Evolutionary conservation across 1,140 invertebrate species (phyloP), one percentile per base, ranked within the genome.

Genomic region (Pseudomyrmex cubaensis): DNA sequence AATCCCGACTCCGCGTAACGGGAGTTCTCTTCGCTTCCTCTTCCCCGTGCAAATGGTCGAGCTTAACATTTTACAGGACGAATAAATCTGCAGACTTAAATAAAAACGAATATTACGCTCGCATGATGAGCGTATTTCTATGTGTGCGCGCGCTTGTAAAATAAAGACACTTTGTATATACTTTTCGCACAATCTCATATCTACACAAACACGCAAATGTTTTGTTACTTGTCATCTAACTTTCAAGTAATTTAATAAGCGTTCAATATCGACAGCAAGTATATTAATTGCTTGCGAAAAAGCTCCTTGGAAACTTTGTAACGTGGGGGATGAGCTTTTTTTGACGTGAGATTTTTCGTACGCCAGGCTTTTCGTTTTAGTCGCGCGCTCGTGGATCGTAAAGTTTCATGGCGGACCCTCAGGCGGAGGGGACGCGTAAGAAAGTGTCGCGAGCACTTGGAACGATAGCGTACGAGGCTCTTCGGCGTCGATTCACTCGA

Each of bases 401-500:
- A 89, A 89, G 80, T 88, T 89, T 86, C 78, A 86, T 84, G 48
- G 74, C 84, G 78, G 52, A n/a, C 66, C 20, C 64, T 62, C 12
- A 22, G 44, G 52, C 70, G n/a, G 57, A 17, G 64, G 76, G 57
- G 35, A 35, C 5, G 77, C 62, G 63, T 83, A 89, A 86, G 78
- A 88, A 89, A 89, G 85, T 86, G 87, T 89, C 73, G 76, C 75
- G 82, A 89, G 57, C 85, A 85, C 75, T 77, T 88, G 82, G 54
- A 77, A 59, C 52, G 66, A 46, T 67, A 66, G 67, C 74, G 54
- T 69, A 80, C 70, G 80, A 73, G 84, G 64, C 61, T 56, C 74
- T 69, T 82, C 69, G 67, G 50, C 64, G 84, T 75, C 89, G 84
- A 89, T 90, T 72, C 86, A 90, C 88, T 90, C 82, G 86, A 86